phyloP scores from a whole-genome alignment of 2,888 invertebrate genomes.

The Apamea monoglypha region DNA sequence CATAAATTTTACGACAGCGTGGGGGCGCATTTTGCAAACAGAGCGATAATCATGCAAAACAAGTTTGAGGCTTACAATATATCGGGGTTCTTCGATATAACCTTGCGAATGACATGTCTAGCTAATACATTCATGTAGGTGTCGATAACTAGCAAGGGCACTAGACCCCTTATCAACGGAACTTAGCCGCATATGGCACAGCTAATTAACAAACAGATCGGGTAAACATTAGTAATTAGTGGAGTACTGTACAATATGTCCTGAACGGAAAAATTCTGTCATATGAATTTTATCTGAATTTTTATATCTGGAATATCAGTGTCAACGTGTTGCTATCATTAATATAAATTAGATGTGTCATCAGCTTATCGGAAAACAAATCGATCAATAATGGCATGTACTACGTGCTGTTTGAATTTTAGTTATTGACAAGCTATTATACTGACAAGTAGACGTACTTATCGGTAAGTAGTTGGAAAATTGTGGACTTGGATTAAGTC shows the following conservation, averaged over 20 bases:
- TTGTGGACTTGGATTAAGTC: neutral
- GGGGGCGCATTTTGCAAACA: constrained; percentile 68
- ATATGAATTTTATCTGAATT: constrained; percentile 48
- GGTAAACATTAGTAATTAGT: constrained; percentile 55
- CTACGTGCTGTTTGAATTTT: constrained; percentile 38
- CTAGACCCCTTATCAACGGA: constrained; percentile 71
- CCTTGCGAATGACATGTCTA: constrained; percentile 65
- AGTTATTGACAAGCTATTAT: constrained; percentile 48
- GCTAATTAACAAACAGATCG: constrained; percentile 71
- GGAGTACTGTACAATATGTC: constrained; percentile 35
- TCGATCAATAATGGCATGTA: constrained; percentile 58
- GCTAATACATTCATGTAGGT: constrained; percentile 69
- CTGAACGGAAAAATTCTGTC: constrained; percentile 42
- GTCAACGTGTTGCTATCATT: constrained; percentile 55
- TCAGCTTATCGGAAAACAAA: constrained; percentile 51
- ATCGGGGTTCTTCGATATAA: constrained; percentile 57
- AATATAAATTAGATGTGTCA: constrained; percentile 61
- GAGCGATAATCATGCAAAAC: constrained; percentile 79
- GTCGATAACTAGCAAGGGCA: constrained; percentile 72
- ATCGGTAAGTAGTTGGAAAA: constrained; percentile 32
- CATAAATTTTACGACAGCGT: constrained; percentile 65
- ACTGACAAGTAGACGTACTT: constrained; percentile 21
- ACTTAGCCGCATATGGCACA: constrained; percentile 59
- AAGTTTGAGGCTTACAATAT: constrained; percentile 58
- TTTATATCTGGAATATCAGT: constrained; percentile 49